Base-by-base conservation (phyloP, 2,797 vertebrate species). In the Tinamus major region DNA sequence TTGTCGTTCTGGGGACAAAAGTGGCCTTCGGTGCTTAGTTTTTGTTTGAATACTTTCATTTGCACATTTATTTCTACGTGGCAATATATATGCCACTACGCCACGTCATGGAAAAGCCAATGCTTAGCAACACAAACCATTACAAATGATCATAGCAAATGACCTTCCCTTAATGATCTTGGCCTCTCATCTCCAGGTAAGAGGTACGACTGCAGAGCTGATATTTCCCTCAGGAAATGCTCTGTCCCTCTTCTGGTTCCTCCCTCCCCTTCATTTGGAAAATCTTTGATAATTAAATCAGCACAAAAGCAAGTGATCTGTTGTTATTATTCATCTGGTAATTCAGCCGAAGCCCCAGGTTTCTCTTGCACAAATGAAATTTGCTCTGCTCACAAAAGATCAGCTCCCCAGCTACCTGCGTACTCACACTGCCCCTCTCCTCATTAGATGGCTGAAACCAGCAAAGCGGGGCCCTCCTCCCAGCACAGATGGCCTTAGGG, bases 261-360 rank as follows among this genome's bases (percentile, higher is more conserved):
- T 6, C 31, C 5, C 7, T 12, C n/a, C 33, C 20, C 78, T 81
- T 79, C 67, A 55, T 86, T 81, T 90, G 64, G 74, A 81, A 95
- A 93, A 92, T 91, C 90, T 89, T 89, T 96, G 79, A 91, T 96
- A 96, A 96, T 94, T 91, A 79, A 93, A 78, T 93, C 89, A 63
- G 70, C 67, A 67, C 7, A 44, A 82, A 85, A 31, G 72, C 55
- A 76, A 91, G 44, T 41, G 79, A 87, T 87, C 44, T 49, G 39
- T 48, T 55, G 55, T 82, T 84, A 37, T 59, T 92, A 95, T 84
- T 88, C n/a, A 88, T 79, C 63, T 69, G 70, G 58, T 91, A 96
- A 90, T 92, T 96, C 71, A 86, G 75, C 48, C 48, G 21, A 67
- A 94, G 61, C 46, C 37, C 49, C 78, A 41, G 3, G 2, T 94